Evolutionary conservation across 92 coral and sea anemone species (phyloP).

Genomic region (Umimayanthus kanabou): DNA sequence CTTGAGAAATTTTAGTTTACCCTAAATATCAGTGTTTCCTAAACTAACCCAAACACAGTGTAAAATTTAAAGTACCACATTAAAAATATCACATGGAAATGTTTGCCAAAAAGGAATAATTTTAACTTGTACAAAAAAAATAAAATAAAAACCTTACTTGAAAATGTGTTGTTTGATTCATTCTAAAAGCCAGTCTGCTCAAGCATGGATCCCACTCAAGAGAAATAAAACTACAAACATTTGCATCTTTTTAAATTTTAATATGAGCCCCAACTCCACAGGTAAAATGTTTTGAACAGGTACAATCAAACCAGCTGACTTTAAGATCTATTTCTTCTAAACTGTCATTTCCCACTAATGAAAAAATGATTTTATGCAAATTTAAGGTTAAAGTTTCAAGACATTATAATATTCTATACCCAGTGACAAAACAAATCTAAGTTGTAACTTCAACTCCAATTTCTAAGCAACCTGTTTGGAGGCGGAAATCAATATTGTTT

Average conservation of each 20-base stretch:
- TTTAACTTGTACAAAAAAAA: not conserved
- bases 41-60: slow-evolving; percentile 25
- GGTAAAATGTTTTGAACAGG: slow-evolving; percentile 34
- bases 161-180: slow-evolving; percentile 24
- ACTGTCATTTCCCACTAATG: not conserved
- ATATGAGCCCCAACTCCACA: slow-evolving; percentile 31
- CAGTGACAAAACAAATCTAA: not conserved
- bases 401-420: not conserved
- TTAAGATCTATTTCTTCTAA: not conserved
- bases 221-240: slow-evolving; percentile 37
- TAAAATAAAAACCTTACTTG: slow-evolving; percentile 22
- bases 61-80: slow-evolving; percentile 3
- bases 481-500: slow-evolving; percentile 12
- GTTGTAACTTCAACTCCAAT: not conserved
- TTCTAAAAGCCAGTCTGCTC: slow-evolving; percentile 5
- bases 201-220: slow-evolving; percentile 38
- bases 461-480: not conserved
- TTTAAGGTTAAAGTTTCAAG: not conserved
- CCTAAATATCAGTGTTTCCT: slow-evolving; percentile 19
- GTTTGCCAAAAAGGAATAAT: not conserved
- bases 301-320: slow-evolving; percentile 26
- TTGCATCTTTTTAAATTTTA: slow-evolving; percentile 46
- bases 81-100: not conserved
- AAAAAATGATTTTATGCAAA: slow-evolving; percentile 1
- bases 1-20: not conserved